Evolutionary conservation across 2,797 vertebrate genomes (phyloP).

Genomic region (Characodon lateralis): DNA sequence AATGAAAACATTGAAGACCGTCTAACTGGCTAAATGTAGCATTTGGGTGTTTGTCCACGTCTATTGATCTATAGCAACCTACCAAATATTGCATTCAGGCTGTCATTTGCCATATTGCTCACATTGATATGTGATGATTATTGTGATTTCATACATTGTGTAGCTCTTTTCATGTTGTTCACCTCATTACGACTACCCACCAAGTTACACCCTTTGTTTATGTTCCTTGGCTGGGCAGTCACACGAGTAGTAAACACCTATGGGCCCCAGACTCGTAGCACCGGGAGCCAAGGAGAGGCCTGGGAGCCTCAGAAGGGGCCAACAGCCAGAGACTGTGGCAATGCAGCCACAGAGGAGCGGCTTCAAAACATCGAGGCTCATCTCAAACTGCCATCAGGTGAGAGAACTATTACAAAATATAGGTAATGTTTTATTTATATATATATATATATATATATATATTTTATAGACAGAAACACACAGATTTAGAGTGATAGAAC

Average conservation of each 20-base stretch:
- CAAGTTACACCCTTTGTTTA: background rate
- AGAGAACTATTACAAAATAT: constrained; percentile 14
- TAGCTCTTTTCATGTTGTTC: background rate
- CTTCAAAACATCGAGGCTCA: constrained; percentile 94
- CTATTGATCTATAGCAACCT: background rate
- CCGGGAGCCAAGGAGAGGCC: constrained; percentile 73
- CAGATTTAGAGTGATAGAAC: background rate
- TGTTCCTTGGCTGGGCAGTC: constrained; percentile 77
- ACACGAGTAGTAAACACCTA: constrained; percentile 95
- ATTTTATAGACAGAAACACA: background rate
- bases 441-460: no score
- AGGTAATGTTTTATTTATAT: background rate
- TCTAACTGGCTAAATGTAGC: background rate
- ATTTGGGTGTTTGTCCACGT: background rate
- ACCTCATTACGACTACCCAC: constrained; percentile 1
- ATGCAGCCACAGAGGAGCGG: constrained; percentile 91
- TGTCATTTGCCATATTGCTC: background rate
- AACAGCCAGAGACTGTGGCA: constrained; percentile 84
- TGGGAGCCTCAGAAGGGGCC: constrained; percentile 77
- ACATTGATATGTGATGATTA: background rate
- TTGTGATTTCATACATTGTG: background rate
- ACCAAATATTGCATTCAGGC: background rate
- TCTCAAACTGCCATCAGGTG: constrained; percentile 89
- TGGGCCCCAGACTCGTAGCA: constrained; percentile 89
- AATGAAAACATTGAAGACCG: background rate